A percentile compares a stretch with the other conserved stretches of the same genome.
Evolutionary conservation across 1,140 invertebrate species (phyloP).

Genomic region (Pygmarrhopalites habei): DNA sequence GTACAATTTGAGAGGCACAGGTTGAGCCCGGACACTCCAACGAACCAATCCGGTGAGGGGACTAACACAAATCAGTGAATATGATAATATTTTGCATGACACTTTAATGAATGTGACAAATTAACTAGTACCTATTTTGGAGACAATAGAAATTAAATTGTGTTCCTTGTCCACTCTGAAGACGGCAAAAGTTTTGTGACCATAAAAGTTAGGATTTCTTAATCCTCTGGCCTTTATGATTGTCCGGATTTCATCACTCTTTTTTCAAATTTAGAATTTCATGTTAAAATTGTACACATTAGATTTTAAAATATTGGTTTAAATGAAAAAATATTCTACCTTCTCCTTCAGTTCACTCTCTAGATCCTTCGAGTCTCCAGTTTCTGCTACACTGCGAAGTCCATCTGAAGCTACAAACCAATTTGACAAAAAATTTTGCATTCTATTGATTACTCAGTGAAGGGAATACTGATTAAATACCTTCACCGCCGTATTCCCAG

Average conservation of each 20-base stretch:
- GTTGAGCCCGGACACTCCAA: constrained; percentile 79
- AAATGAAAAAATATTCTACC: too few relatives aligned
- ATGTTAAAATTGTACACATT: too few relatives aligned
- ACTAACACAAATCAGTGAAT: constrained; percentile 45
- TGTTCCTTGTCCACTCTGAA: constrained; percentile 83
- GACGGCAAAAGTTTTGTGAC: constrained; percentile 66
- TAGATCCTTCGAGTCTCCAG: constrained; percentile 79
- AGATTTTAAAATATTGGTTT: too few relatives aligned
- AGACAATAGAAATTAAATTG: constrained; percentile 82
- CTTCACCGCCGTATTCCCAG: constrained; percentile 84
- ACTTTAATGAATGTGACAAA: too few relatives aligned
- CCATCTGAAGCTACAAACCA: constrained; percentile 91
- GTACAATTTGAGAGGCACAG: constrained; percentile 80
- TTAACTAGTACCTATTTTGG: constrained; percentile 73
- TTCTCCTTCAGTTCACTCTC: constrained; percentile 82
- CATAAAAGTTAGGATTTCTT: constrained; percentile 87
- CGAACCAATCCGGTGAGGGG: constrained; percentile 92
- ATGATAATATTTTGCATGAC: too few relatives aligned
- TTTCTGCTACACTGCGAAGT: constrained; percentile 85
- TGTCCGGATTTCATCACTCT: constrained; percentile 72
- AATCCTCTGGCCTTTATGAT: constrained; percentile 86
- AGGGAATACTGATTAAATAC: too few relatives aligned
- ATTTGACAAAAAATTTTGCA: too few relatives aligned
- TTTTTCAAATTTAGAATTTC: too few relatives aligned
- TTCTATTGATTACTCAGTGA: too few relatives aligned